Base-by-base conservation (phyloP, 2,113 vertebrate species). In the Eolophus roseicapilla region DNA sequence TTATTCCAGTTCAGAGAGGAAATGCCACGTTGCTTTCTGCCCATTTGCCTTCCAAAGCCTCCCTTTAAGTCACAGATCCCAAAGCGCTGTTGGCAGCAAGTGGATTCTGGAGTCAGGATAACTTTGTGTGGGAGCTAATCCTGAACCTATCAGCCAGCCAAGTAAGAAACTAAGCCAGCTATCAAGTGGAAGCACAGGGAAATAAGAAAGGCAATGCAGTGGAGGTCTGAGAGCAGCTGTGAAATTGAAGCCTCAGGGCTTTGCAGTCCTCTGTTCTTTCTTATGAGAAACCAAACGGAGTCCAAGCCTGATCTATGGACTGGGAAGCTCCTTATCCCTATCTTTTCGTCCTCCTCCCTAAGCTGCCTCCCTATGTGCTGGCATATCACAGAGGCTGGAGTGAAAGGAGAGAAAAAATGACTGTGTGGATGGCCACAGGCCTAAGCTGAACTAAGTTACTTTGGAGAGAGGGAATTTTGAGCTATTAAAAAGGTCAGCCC, bases 21-120 rank as follows among this genome's bases (percentile, higher is more conserved):
- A 55, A 17, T 1, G 11, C 28, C 41, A 16, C 2, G 1, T 29
- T 8, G 25, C 19, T 7, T 18, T 8, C 13, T 35, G 62, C 41
- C 62, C 14, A 0, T 9, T 9, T 35, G 9, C 44, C 29, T 23
- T 25, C 47, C 7, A 28, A 13, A 68, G 39, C 53, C 53, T 11
- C 23, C 49, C 2, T 12, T 19, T 2, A 7, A 10, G 23, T 25
- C 62, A 23, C 25, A 13, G 25, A 47, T 44, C 44, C 67, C 68
- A 16, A 18, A 50, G 53, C 4, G 0, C 53, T 3, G 1, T 43
- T 73, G 11, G 39, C 39, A n/a, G 27, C 25, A 19, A 59, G 55
- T 44, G 53, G 41, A n/a, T 67, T 27, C 28, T 37, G 14, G 47
- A 57, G 43, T 21, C 12, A 8, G 55, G 27, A 5, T 17, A 6